Conservation (phyloP, 2,888 invertebrate genomes). For the Xylophagus ater region DNA sequence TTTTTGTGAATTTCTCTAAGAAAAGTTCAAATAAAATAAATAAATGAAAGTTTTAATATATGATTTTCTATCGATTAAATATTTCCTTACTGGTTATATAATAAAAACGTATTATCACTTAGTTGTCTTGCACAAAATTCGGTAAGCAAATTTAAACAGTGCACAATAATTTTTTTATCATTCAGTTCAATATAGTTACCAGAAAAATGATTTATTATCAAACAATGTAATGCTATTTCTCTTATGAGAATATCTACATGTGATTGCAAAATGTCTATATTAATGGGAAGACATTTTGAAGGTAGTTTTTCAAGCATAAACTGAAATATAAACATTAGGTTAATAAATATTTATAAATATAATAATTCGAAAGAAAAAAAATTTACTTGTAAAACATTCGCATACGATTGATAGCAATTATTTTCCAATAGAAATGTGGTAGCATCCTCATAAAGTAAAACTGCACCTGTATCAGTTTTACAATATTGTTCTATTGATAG, state of each 20-base stretch:
- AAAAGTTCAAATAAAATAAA: slow-evolving; percentile 3
- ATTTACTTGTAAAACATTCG: slow-evolving; percentile 28
- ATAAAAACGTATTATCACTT: slow-evolving; percentile 33
- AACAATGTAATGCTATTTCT: slow-evolving; percentile 21
- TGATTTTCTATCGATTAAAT: neutral
- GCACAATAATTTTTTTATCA: slow-evolving; percentile 29
- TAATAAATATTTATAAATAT: no score
- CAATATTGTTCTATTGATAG: slow-evolving; percentile 24
- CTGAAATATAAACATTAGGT: no score
- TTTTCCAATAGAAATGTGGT: slow-evolving; percentile 23
- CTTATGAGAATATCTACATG: slow-evolving; percentile 9
- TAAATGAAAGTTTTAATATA: neutral
- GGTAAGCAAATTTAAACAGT: slow-evolving; percentile 30
- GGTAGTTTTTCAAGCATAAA: neutral
- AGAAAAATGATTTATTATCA: slow-evolving; percentile 31
- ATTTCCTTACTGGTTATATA: slow-evolving; percentile 40
- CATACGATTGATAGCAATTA: slow-evolving; percentile 24
- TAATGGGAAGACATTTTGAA: slow-evolving; percentile 2
- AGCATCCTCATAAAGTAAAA: slow-evolving; percentile 29
- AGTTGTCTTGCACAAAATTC: slow-evolving; percentile 28
- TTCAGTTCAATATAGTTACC: slow-evolving; percentile 26
- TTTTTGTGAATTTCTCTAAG: slow-evolving; percentile 14
- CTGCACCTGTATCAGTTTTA: slow-evolving; percentile 29
- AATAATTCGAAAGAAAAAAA: neutral
- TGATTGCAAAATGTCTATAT: slow-evolving; percentile 3